Evolutionary conservation across 1,140 invertebrate genomes (phyloP), one percentile per base, ranked within the genome.

Genomic region (Drosophila parabipectinata): DNA sequence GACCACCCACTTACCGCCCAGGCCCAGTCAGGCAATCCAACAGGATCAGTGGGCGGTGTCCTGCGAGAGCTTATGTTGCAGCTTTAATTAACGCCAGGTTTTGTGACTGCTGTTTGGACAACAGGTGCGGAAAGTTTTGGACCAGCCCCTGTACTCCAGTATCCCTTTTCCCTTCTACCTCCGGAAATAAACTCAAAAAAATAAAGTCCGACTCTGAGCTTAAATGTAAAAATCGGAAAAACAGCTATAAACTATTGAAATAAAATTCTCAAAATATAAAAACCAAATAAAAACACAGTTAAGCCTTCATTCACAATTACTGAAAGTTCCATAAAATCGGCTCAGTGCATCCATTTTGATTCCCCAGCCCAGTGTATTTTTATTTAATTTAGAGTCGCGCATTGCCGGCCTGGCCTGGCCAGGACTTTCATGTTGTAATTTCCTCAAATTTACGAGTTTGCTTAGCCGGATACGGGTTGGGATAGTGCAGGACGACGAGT

Each of bases 311-410:
- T 7, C 26, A 28, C 1, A 21, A 21, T 21, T 21, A 21, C 0
- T 7, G 26, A 28, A 41, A 14, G 39, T 41, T 14, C 2, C 14
- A 18, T 45, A n/a, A 3, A 0, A 32, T 39, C 21, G 4, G 9
- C 12, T 5, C 34, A 3, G 45, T 58, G 59, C 59, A 67, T 32
- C 34, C 59, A 39, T 15, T 32, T 26, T n/a, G 9, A 32, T 41
- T 44, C 14, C 50, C 21, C 71, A 34, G 24, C 57, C 53, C 69
- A 30, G 57, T 21, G 79, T 62, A 60, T 72, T 85, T 85, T 82
- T 87, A 87, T 85, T 85, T 85, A 82, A 85, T 85, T 85, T 85
- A 85, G 82, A 85, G 63, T 62, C 82, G 83, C 73, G 78, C 61
- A 53, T 57, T 67, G 47, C 73, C 51, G 52, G 56, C 54, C 48